Evolutionary conservation across 2,888 invertebrate genomes (phyloP).

Genomic region (Orthonevra nobilis): DNA sequence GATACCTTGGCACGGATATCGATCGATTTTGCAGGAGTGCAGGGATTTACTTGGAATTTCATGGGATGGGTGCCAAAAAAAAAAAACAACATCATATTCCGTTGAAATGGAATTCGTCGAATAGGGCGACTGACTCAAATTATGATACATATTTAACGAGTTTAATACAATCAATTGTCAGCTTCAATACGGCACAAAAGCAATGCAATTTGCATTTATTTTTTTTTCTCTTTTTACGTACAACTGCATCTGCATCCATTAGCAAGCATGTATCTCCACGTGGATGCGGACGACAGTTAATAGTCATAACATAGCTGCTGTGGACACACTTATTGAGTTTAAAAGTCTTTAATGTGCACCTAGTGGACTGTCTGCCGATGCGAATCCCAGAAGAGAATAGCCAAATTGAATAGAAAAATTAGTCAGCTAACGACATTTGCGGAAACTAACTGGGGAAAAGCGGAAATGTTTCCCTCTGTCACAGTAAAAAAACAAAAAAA

Average conservation of each 20-base stretch:
- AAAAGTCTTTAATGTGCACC: not conserved
- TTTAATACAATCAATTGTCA: conserved; percentile 68
- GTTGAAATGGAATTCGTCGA: conserved; percentile 67
- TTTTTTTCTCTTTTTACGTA: conserved; percentile 3
- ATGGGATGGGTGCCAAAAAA: conserved; percentile 54
- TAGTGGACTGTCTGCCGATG: conserved; percentile 7
- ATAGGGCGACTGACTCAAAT: conserved; percentile 61
- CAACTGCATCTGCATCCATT: conserved; percentile 7
- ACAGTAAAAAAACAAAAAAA: no score
- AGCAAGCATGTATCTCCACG: conserved; percentile 26
- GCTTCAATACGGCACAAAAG: conserved; percentile 65
- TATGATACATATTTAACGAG: conserved; percentile 67
- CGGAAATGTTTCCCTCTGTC: not conserved
- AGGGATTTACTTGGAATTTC: conserved; percentile 61
- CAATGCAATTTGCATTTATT: conserved; percentile 62
- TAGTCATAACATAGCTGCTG: conserved; percentile 21
- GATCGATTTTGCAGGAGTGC: conserved; percentile 60
- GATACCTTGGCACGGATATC: conserved; percentile 1
- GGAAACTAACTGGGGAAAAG: conserved; percentile 47
- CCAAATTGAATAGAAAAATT: conserved; percentile 69
- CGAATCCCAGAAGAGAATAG: conserved; percentile 58
- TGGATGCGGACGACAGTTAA: conserved; percentile 51
- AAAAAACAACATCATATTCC: conserved; percentile 37
- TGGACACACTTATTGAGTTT: conserved; percentile 28
- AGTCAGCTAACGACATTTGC: conserved; percentile 64